Conservation (phyloP, 2,797 vertebrate species). For the Danio aesculapii region DNA sequence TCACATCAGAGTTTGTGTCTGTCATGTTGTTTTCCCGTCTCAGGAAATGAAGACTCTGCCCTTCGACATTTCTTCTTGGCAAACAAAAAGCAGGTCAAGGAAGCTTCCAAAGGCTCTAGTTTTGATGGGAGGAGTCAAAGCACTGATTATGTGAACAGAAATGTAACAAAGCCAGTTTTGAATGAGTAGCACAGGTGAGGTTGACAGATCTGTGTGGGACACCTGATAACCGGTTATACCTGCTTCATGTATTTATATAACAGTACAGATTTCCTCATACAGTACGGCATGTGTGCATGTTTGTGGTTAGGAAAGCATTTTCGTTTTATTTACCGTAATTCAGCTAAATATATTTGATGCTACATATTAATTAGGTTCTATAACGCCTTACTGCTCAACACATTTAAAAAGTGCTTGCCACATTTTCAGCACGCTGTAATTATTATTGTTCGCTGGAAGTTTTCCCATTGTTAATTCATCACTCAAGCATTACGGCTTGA, state of each 20-base stretch:
- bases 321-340: not conserved
- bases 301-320: not conserved
- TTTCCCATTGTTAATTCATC: not conserved
- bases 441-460: not conserved
- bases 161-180: conserved; percentile 61
- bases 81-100: conserved; percentile 21
- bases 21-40: conserved; percentile 43
- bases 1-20: conserved; percentile 41
- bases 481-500: not conserved
- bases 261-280: not conserved
- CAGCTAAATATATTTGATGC: not conserved
- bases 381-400: not conserved
- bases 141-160: conserved; percentile 45
- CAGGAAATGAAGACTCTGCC: not conserved
- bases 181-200: conserved; percentile 24
- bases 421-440: not conserved
- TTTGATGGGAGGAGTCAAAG: conserved; percentile 45
- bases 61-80: conserved; percentile 8
- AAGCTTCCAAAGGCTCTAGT: conserved; percentile 8
- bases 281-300: not conserved
- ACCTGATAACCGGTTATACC: conserved; percentile 28
- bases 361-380: not conserved
- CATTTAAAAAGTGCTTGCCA: not conserved
- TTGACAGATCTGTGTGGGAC: not conserved
- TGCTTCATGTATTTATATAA: conserved; percentile 8